phyloP scores from a whole-genome alignment of 1,140 invertebrate genomes.

The Drosophila seguyi region DNA sequence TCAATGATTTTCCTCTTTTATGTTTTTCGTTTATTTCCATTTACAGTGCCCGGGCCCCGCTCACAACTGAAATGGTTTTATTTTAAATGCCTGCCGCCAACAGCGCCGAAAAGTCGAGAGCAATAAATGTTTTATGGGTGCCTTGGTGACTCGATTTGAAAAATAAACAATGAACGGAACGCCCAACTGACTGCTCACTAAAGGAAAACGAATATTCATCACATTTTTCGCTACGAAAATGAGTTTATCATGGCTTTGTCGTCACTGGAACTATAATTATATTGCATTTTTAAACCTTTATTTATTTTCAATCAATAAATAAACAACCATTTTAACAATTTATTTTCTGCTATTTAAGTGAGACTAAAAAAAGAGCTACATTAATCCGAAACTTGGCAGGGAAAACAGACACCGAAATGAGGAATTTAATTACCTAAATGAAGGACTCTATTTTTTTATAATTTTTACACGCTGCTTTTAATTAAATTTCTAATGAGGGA shows the following conservation, averaged over 20 bases:
- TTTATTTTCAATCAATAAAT: constrained; percentile 17
- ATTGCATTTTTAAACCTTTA: not conserved
- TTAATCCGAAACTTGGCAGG: constrained; percentile 4
- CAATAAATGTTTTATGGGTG: constrained; percentile 54
- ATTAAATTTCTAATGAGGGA: constrained; percentile 55
- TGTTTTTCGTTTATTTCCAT: constrained; percentile 21
- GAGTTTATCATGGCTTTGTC: not conserved
- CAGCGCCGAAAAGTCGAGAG: constrained; percentile 47
- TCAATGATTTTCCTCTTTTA: constrained; percentile 30
- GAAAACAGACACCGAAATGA: constrained; percentile 2
- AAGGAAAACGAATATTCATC: not conserved
- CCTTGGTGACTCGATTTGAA: constrained; percentile 33
- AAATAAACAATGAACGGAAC: constrained; percentile 13
- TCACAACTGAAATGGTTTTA: constrained; percentile 16
- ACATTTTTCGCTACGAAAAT: not conserved
- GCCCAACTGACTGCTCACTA: constrained; percentile 6
- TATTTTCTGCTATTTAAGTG: constrained; percentile 1
- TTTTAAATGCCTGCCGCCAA: constrained; percentile 36
- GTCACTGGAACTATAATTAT: not conserved
- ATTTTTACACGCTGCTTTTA: constrained; percentile 35
- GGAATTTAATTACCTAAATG: constrained; percentile 38
- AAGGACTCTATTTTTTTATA: constrained; percentile 31
- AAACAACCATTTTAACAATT: constrained; percentile 1
- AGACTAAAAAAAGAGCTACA: not conserved
- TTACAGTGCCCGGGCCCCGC: constrained; percentile 8